Evolutionary conservation across 2,797 vertebrate genomes (phyloP).

Genomic region (Diplodus puntazzo): DNA sequence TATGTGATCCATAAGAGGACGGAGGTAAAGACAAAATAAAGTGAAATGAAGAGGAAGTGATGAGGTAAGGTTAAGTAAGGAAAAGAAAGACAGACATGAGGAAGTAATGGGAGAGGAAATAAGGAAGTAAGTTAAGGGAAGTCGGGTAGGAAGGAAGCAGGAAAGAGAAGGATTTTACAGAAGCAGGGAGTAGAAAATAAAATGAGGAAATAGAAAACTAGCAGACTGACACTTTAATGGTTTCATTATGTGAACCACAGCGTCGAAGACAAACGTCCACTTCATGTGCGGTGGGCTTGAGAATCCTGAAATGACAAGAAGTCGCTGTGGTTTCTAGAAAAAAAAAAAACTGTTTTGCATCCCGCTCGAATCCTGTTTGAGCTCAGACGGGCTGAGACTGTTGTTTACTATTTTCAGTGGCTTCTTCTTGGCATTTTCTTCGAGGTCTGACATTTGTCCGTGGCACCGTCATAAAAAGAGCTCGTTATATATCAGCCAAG

Average conservation of each 20-base stretch:
- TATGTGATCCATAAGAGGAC: too few relatives aligned
- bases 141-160: too few relatives aligned
- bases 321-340: background rate
- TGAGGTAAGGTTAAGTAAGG: too few relatives aligned
- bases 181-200: background rate
- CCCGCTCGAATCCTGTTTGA: too few relatives aligned
- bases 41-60: too few relatives aligned
- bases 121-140: too few relatives aligned
- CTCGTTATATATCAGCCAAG: slow-evolving; percentile 7
- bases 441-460: slow-evolving; percentile 10
- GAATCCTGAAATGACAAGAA: background rate
- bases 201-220: background rate
- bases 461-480: slow-evolving; percentile 2
- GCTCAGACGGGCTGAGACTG: background rate
- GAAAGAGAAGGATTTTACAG: background rate
- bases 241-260: slow-evolving; percentile 3
- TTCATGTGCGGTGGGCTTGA: background rate
- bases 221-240: background rate
- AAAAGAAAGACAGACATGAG: too few relatives aligned
- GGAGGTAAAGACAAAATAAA: too few relatives aligned
- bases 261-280: background rate
- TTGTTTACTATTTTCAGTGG: background rate
- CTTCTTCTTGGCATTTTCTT: slow-evolving; percentile 15
- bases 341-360: slow-evolving; percentile 4
- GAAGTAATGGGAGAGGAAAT: too few relatives aligned